Base-by-base conservation (phyloP, 1,140 invertebrate genomes). In the Ephestia elutella region DNA sequence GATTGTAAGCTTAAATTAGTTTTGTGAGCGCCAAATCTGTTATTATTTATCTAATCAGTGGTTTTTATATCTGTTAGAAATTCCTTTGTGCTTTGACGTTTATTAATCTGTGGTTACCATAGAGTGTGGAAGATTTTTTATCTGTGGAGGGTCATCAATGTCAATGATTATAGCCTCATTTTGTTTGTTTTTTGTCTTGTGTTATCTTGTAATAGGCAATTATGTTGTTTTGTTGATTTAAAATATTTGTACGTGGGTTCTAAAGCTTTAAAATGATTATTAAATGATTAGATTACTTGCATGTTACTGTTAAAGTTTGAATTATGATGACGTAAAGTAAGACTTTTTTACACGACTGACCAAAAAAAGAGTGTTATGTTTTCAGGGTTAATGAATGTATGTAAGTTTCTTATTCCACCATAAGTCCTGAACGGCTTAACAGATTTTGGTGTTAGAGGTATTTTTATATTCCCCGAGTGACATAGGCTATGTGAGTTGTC, bases 1-100 rank as follows among this genome's bases (percentile, higher is more conserved):
- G 74, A 71, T 71, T 70, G 70, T 72, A 60, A 63, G 63, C 56
- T 68, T 73, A 81, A 73, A 81, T 81, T 75, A 75, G 74, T 77
- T 81, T 71, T 70, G 53, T 66, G 51, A 50, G 49, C 54, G 49
- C 58, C 15, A 64, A 72, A 71, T 68, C 72, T 68, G 38, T 62
- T 63, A 62, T 58, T 63, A 65, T 66, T 74, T 72, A 74, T 77
- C 20, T 21, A 53, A 53, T 53, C 19, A 21, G 50, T 53, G 38
- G 13, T 44, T 44, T 44, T 44, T 44, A 44, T 44, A 44, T 15
- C 38, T 15, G 38, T 44, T 44, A 15, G 13, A 15, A 44, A 44
- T 44, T 44, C 38, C 10, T 44, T 44, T 44, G n/a, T n/a, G 38
- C 0, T 44, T 44, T 44, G 38, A 44, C 38, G 38, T 44, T 44